Evolutionary conservation across 1,140 invertebrate genomes (phyloP), one percentile per base, ranked within the genome.

Genomic region (Diorhabda elongata): DNA sequence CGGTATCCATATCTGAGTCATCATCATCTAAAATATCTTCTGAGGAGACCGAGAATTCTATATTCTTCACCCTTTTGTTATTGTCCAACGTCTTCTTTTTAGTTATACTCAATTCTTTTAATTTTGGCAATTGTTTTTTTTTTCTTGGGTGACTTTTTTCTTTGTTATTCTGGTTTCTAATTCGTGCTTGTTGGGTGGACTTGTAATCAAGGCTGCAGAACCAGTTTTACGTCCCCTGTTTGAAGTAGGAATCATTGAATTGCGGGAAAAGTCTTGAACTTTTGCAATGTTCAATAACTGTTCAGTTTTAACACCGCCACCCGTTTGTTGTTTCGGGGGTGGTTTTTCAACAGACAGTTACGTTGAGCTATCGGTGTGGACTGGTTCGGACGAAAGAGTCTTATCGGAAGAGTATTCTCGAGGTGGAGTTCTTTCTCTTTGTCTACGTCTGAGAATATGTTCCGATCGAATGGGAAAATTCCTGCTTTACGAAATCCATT

Each of bases 41-140:
- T 26, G 26, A 26, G n/a, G 52, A 6, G 52, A 7, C 52, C 52
- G 6, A 7, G 6, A 2, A 7, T 7, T 56, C n/a, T n/a, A 7
- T 56, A 6, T n/a, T 56, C 52, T 56, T 56, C n/a, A n/a, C 52
- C 52, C 52, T 56, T 56, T 56, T 56, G n/a, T 56, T 56, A 56
- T 56, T 56, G 6, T 56, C 6, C 52, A 56, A n/a, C 6, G 52
- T 7, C 52, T 56, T 6, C 52, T 56, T 56, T 56, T 56, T 56
- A 7, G 52, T 6, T 56, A 2, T 7, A 6, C 52, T 6, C 6
- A 2, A 56, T 56, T 56, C 6, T n/a, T 56, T 56, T 56, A 7
- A n/a, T 56, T 56, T 6, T 7, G 52, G 52, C 52, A 56, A 7
- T 2, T 56, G 52, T n/a, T 56, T 56, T 56, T 56, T 56, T 56